Conservation (phyloP, 1,140 invertebrate species). For the Bombus sylvicola region DNA sequence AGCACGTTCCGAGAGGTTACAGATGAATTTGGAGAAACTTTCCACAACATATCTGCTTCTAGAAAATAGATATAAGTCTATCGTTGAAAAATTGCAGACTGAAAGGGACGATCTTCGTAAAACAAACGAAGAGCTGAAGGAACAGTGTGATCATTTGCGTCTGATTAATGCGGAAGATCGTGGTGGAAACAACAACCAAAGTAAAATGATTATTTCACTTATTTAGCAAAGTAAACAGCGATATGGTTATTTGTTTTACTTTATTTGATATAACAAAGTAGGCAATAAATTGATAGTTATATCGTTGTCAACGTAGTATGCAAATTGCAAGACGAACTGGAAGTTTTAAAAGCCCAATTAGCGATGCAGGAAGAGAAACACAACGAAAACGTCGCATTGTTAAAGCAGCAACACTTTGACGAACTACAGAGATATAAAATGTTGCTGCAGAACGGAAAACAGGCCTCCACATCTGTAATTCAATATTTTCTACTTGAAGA, state of each 20-base stretch:
- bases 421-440: constrained; percentile 41
- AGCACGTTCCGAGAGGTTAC: constrained; percentile 6
- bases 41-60: not conserved
- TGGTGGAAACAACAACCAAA: constrained; percentile 12
- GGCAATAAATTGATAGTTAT: not conserved
- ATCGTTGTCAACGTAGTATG: constrained; percentile 33
- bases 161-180: not conserved
- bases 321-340: constrained; percentile 55
- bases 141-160: constrained; percentile 36
- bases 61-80: not conserved
- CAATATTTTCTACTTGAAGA: not conserved
- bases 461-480: not conserved
- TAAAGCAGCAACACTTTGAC: constrained; percentile 42
- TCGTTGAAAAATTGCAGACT: not conserved
- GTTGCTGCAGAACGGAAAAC: not conserved
- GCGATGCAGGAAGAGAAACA: constrained; percentile 39
- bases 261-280: not conserved
- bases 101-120: constrained; percentile 42
- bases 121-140: constrained; percentile 13
- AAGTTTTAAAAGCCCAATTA: constrained; percentile 40
- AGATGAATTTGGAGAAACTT: constrained; percentile 24
- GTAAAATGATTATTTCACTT: constrained; percentile 10
- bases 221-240: not conserved
- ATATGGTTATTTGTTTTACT: not conserved
- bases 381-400: constrained; percentile 36